Evolutionary conservation across 2,113 vertebrate species (phyloP).

Genomic region (Alosa alosa): DNA sequence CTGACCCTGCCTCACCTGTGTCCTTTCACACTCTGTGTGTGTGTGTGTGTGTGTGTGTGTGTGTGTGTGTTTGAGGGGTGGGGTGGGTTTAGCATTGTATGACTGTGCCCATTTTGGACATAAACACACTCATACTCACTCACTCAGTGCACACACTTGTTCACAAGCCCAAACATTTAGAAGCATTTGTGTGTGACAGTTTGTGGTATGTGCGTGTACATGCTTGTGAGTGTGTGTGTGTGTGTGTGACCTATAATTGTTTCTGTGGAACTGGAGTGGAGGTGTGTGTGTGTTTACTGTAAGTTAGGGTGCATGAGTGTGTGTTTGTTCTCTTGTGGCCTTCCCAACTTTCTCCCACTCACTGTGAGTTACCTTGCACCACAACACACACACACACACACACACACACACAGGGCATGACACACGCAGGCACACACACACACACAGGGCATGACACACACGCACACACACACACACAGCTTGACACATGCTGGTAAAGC

Average conservation of each 20-base stretch:
- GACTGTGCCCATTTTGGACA: too few species aligned
- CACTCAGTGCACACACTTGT: too few species aligned
- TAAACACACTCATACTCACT: too few species aligned
- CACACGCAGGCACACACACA: neutral
- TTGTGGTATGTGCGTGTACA: neutral
- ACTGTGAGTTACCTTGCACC: neutral
- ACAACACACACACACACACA: neutral
- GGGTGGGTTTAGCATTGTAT: too few species aligned
- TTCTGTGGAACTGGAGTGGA: neutral
- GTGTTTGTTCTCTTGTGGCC: too few species aligned
- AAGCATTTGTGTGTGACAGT: neutral
- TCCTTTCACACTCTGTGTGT: neutral
- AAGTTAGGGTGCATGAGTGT: neutral
- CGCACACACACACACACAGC: too few species aligned
- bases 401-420: neutral
- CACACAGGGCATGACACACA: neutral
- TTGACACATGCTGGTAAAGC: neutral
- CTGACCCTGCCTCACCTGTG: conserved; percentile 40
- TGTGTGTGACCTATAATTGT: neutral
- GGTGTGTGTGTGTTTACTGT: neutral
- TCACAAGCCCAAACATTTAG: neutral
- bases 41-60: neutral
- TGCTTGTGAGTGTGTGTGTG: neutral
- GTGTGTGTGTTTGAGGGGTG: too few species aligned
- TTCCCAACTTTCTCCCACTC: neutral